Evolutionary conservation across 2,888 invertebrate species (phyloP).

Genomic region (Cosmia pyralina): DNA sequence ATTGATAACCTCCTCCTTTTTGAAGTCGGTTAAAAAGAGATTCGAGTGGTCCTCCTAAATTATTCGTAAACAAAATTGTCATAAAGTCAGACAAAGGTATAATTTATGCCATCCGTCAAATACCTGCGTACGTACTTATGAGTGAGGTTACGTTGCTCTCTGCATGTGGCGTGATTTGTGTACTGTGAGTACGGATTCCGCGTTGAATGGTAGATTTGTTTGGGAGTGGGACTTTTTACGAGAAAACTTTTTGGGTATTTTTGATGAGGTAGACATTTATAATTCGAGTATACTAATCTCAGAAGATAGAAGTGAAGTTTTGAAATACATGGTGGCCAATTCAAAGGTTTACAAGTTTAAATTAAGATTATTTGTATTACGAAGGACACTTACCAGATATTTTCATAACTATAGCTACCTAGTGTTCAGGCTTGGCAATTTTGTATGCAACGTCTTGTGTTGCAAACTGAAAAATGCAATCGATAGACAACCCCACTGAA

Average conservation of each 20-base stretch:
- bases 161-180: slow-evolving; percentile 54
- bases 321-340: background rate
- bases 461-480: background rate
- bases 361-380: background rate
- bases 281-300: background rate
- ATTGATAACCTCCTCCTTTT: too few relatives aligned
- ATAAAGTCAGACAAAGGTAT: slow-evolving; percentile 62
- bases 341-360: background rate
- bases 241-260: background rate
- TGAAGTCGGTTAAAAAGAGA: too few relatives aligned
- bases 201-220: slow-evolving; percentile 16
- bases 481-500: background rate
- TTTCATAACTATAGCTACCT: background rate
- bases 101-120: slow-evolving; percentile 61
- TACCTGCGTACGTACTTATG: slow-evolving; percentile 40
- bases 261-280: background rate
- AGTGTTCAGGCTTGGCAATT: too few relatives aligned
- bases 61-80: slow-evolving; percentile 59
- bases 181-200: slow-evolving; percentile 2
- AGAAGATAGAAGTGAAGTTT: background rate
- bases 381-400: background rate
- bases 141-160: slow-evolving; percentile 28
- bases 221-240: background rate
- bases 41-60: slow-evolving; percentile 48
- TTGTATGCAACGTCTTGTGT: background rate